phyloP scores from a whole-genome alignment of 1,140 invertebrate species.

The Wiebesia pumilae region DNA sequence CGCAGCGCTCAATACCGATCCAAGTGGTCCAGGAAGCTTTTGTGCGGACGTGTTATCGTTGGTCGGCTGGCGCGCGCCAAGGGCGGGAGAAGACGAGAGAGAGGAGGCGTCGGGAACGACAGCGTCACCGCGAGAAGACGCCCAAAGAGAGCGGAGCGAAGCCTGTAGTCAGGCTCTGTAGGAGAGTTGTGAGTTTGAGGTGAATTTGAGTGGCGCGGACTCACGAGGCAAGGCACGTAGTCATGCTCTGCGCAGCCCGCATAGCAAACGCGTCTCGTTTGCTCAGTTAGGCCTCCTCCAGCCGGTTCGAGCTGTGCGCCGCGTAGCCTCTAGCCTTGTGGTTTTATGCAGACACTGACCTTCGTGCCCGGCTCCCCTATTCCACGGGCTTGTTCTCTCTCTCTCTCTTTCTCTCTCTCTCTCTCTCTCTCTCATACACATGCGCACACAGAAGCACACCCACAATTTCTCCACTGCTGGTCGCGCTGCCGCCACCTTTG shows the following conservation, averaged over 20 bases:
- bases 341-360: slow-evolving; percentile 76
- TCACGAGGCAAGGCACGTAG: slow-evolving; percentile 74
- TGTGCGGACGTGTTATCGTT: too few species aligned
- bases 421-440: background rate
- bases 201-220: slow-evolving; percentile 72
- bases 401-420: background rate
- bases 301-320: slow-evolving; percentile 56
- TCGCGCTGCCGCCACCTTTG: background rate
- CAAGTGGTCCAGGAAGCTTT: too few species aligned
- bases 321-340: slow-evolving; percentile 67
- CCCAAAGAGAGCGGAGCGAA: background rate
- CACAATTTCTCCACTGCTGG: too few species aligned
- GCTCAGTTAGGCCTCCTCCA: slow-evolving; percentile 64
- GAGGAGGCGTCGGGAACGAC: background rate
- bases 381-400: slow-evolving; percentile 15
- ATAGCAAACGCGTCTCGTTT: slow-evolving; percentile 68
- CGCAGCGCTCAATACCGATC: too few species aligned
- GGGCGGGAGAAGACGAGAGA: background rate
- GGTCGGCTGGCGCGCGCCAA: too few species aligned
- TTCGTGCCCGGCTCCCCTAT: slow-evolving; percentile 63
- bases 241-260: slow-evolving; percentile 70
- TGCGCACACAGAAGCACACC: too few species aligned
- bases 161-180: too few species aligned
- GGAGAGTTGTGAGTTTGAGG: slow-evolving; percentile 66
- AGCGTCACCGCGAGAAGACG: background rate